Evolutionary conservation across 2,797 vertebrate genomes (phyloP).

Genomic region (Mormyrops boulengeri): DNA sequence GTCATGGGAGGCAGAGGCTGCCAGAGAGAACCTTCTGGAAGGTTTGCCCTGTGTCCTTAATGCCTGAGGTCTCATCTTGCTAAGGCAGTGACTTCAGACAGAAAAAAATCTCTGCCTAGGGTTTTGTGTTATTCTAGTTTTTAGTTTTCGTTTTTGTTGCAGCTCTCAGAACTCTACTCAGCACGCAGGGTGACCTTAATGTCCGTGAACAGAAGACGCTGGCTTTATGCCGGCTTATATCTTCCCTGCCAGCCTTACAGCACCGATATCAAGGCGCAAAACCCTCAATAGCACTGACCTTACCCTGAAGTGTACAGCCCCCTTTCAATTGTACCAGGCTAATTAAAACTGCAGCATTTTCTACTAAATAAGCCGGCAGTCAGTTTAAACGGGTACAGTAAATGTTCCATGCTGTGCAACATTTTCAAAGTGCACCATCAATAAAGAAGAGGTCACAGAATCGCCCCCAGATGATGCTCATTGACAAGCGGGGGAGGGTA

Average conservation of each 20-base stretch:
- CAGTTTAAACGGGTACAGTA: constrained; percentile 37
- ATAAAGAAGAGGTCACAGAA: constrained; percentile 31
- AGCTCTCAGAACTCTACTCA: constrained; percentile 28
- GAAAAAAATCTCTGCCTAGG: not conserved
- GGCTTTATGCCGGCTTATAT: constrained; percentile 30
- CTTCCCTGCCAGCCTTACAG: constrained; percentile 34
- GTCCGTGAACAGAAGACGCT: constrained; percentile 23
- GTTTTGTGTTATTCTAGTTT: constrained; percentile 17
- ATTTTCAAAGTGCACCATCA: constrained; percentile 38
- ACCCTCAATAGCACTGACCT: constrained; percentile 28
- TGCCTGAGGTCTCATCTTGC: not conserved
- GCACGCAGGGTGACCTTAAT: constrained; percentile 27
- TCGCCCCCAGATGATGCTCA: not conserved
- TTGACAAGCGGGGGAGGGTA: not conserved
- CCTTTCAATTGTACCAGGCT: constrained; percentile 38
- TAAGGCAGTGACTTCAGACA: not conserved
- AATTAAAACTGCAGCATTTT: constrained; percentile 40
- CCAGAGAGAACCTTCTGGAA: not conserved
- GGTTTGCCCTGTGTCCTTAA: not conserved
- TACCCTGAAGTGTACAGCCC: constrained; percentile 37
- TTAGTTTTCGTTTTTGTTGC: constrained; percentile 17
- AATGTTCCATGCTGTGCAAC: constrained; percentile 43
- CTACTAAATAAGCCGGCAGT: constrained; percentile 14
- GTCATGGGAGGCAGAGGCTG: not conserved
- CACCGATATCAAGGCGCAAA: constrained; percentile 37